Evolutionary conservation across 2,113 vertebrate genomes (phyloP).

Genomic region (Nettapus auritus): DNA sequence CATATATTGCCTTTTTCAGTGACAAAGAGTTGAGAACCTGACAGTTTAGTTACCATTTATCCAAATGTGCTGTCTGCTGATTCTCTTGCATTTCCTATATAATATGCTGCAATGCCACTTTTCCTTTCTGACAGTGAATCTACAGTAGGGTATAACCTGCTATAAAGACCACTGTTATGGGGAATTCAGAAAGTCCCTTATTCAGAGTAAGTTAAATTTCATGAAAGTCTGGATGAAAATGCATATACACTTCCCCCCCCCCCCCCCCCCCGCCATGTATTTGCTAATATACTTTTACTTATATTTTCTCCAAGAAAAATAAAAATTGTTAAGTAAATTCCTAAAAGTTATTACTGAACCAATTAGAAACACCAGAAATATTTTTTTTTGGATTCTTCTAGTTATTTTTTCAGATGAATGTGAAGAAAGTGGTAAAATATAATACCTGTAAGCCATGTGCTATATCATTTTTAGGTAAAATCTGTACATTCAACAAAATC

Average conservation of each 20-base stretch:
- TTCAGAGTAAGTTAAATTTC: background rate
- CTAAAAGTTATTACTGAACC: background rate
- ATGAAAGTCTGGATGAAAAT: background rate
- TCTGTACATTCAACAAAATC: background rate
- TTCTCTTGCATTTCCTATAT: background rate
- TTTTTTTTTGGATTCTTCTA: background rate
- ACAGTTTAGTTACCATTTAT: background rate
- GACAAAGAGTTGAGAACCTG: background rate
- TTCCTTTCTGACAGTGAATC: background rate
- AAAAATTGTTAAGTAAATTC: background rate
- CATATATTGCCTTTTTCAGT: background rate
- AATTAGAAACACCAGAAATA: background rate
- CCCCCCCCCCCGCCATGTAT: background rate
- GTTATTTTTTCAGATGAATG: background rate
- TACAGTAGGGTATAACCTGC: background rate
- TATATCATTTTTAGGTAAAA: background rate
- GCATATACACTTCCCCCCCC: background rate
- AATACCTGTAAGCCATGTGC: background rate
- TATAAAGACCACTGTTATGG: background rate
- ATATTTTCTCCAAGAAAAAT: background rate
- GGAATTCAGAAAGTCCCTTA: background rate
- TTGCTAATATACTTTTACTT: background rate
- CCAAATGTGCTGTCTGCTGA: background rate
- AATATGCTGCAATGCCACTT: background rate
- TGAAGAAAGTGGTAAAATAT: background rate